Evolutionary conservation across 1,140 invertebrate species (phyloP).

Genomic region (Holcopasites calliopsidis): DNA sequence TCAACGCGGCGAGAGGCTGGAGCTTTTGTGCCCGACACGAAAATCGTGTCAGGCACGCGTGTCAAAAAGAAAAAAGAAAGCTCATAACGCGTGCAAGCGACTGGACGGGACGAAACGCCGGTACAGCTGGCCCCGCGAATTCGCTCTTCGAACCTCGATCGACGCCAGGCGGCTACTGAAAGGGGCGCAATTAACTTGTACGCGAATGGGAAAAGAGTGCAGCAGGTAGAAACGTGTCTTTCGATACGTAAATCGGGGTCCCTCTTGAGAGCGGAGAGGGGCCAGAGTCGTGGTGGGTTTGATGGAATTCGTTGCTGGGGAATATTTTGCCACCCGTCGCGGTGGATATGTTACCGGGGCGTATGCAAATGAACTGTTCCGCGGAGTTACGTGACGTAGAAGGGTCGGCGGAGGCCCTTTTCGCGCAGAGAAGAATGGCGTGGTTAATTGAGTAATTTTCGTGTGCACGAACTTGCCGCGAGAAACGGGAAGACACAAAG

Average conservation of each 20-base stretch:
- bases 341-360: background rate
- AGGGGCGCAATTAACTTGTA: slow-evolving; percentile 42
- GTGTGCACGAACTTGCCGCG: too few species aligned
- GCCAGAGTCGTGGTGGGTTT: too few species aligned
- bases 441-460: background rate
- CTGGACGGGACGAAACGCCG: background rate
- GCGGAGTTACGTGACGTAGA: background rate
- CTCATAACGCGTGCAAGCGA: slow-evolving; percentile 45
- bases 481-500: too few species aligned
- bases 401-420: background rate
- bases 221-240: background rate
- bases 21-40: slow-evolving; percentile 6
- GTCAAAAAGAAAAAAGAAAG: too few species aligned
- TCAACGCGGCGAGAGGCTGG: background rate
- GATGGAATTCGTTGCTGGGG: background rate
- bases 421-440: background rate
- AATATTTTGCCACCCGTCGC: background rate
- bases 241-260: background rate
- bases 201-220: background rate
- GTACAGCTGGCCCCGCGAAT: background rate
- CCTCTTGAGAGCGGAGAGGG: too few species aligned
- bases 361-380: slow-evolving; percentile 6
- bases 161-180: background rate
- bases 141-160: slow-evolving; percentile 33
- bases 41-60: slow-evolving; percentile 20